Evolutionary conservation across 2,113 vertebrate genomes (phyloP), one percentile per base, ranked within the genome.

Genomic region (Notechis scutatus): DNA sequence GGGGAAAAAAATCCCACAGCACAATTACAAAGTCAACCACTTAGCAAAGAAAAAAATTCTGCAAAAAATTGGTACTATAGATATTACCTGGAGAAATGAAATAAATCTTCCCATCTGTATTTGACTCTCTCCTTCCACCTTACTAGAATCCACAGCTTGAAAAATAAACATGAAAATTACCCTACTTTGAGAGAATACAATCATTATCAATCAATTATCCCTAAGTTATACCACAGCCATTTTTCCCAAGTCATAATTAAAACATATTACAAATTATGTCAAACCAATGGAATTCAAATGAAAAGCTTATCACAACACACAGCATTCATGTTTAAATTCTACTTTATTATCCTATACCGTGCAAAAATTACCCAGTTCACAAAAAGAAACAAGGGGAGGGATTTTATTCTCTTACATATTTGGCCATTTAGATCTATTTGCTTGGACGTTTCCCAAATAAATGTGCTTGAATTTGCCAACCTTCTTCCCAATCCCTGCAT

Each of bases 71-170:
- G 1, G 61, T 69, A 87, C 91, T 18, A 90, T 69, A 95, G 90
- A 29, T 26, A 86, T 95, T 97, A 99, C 99, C 98, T 99, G 99
- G 89, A 99, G 97, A 92, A 99, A 99, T n/a, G 99, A 99, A 97
- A 99, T 98, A 95, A 99, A 99, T 97, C 99, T 98, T 91, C 99
- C 99, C 98, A 99, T 99, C 93, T 99, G 99, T 97, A 99, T 98
- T 96, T 99, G 99, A 74, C 98, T 98, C 95, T 99, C 99, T 89
- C 99, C 99, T 96, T 99, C 99, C 94, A 98, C 97, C 97, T 99
- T 97, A 96, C 98, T 98, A 88, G 98, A 98, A 94, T 99, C 98
- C 94, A 99, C 98, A 93, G 98, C 99, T 99, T 96, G 56, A 96
- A 95, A 97, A 42, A 91, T 39, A 98, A 97, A 92, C 89, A 47